A percentile compares a stretch with the other conserved stretches of the same genome.
phyloP scores from a whole-genome alignment of 2,113 vertebrate species.

The Merops nubicus region DNA sequence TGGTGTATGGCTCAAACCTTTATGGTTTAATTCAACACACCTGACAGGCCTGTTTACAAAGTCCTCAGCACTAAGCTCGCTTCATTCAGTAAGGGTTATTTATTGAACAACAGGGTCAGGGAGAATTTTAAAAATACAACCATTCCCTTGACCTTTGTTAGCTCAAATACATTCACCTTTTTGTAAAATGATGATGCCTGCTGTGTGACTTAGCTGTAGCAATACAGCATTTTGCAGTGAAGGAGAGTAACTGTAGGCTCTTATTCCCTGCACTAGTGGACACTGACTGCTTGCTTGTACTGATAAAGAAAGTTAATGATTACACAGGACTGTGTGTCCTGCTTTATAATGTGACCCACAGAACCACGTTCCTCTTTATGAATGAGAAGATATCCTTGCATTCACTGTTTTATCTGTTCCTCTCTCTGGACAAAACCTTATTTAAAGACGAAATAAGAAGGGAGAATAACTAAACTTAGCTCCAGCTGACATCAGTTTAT shows the following conservation, averaged over 20 bases:
- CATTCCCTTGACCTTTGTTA: not conserved
- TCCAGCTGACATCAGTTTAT: not conserved
- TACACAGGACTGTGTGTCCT: not conserved
- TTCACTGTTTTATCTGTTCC: not conserved
- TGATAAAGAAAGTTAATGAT: not conserved
- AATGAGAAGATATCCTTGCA: not conserved
- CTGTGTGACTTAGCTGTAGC: not conserved
- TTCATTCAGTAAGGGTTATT: not conserved
- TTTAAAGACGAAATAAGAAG: not conserved
- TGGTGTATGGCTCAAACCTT: not conserved
- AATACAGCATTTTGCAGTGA: not conserved
- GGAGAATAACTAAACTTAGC: not conserved
- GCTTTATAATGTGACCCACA: not conserved
- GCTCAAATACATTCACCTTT: not conserved
- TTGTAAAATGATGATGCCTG: not conserved
- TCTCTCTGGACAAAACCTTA: not conserved
- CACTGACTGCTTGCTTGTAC: not conserved
- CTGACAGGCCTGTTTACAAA: not conserved
- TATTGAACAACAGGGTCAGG: not conserved
- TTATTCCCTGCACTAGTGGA: not conserved
- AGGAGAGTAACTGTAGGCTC: not conserved
- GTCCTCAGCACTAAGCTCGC: not conserved
- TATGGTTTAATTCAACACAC: not conserved
- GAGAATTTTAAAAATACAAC: not conserved
- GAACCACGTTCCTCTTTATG: not conserved